These are phyloP conservation scores for Acrocephalus kingi DNA, from an alignment of 2,113 vertebrate species.

Conservation along the genomic window DNA sequence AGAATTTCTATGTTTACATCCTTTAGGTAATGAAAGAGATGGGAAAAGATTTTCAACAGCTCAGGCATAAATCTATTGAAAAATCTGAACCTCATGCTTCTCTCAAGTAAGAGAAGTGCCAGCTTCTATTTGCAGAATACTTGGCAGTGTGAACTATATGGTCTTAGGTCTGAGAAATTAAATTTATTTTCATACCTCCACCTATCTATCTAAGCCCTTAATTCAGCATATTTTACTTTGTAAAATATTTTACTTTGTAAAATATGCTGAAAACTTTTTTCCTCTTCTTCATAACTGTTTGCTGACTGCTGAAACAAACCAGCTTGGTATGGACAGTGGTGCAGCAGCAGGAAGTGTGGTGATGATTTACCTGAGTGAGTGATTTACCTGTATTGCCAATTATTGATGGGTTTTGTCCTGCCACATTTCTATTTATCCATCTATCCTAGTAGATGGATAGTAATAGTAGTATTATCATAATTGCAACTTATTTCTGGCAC, in stretches of 20 bases:
- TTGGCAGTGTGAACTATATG: not conserved
- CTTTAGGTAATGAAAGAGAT: not conserved
- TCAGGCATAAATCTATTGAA: not conserved
- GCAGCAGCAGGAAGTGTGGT: not conserved
- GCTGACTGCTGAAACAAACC: not conserved
- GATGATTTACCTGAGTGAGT: not conserved
- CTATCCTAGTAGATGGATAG: too few relatives aligned
- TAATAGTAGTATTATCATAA: fast-evolving
- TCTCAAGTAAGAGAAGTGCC: not conserved
- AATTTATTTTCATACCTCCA: not conserved
- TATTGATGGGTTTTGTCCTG: not conserved
- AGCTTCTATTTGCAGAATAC: not conserved
- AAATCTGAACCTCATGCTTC: not conserved
- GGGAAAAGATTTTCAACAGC: not conserved
- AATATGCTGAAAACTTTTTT: not conserved
- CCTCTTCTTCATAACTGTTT: not conserved
- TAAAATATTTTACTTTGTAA: not conserved
- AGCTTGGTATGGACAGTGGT: not conserved
- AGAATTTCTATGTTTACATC: not conserved
- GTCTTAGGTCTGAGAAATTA: not conserved
- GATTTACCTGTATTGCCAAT: not conserved
- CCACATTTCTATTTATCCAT: not conserved
- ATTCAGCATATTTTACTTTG: not conserved
- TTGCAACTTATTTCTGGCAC: not conserved
- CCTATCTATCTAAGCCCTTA: not conserved